Base-by-base conservation (phyloP, 2,113 vertebrate species). In the Ciconia maguari region DNA sequence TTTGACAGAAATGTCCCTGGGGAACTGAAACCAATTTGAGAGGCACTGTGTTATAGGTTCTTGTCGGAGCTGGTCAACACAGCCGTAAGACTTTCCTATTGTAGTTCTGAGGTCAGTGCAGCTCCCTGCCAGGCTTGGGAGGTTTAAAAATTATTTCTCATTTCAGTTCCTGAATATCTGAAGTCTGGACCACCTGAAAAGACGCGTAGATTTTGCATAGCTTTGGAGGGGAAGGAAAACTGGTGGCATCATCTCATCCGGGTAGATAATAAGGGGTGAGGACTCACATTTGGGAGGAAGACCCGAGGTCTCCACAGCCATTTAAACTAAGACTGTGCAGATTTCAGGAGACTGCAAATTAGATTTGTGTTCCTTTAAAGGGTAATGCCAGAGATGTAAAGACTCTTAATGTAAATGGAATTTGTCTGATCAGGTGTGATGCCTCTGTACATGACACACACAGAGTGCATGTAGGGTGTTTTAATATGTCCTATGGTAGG, bases 21-120 rank as follows among this genome's bases (percentile, higher is more conserved):
- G 81, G 93, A 93, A 68, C 41, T 78, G 77, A 87, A 97, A 94
- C n/a, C 52, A 77, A 38, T 90, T 94, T 94, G 65, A 91, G 78
- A 87, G 38, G 51, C 81, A 78, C 57, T 82, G 49, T 78, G 42
- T 58, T 62, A 58, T 9, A 17, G 76, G 57, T 65, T 92, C 52
- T 93, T 95, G 46, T 58, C 83, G 46, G 83, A 89, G 48, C 38
- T 38, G 70, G 81, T 83, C 62, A 92, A 49, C 41, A 57, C 13
- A 76, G 27, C n/a, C 3, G 0, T 54, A 64, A 81, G 55, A 81
- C 20, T 49, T 92, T 65, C 36, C n/a, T 75, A 1, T 30, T 84
- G 69, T 54, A 91, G 38, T 71, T 93, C 55, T 92, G 64, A 48
- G 66, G 32, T 84, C 70, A 90, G 22, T 68, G 57, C 44, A 70